These are phyloP conservation scores for Maccullochella peelii DNA, from an alignment of 2,113 vertebrate species.

Conservation along the genomic window DNA sequence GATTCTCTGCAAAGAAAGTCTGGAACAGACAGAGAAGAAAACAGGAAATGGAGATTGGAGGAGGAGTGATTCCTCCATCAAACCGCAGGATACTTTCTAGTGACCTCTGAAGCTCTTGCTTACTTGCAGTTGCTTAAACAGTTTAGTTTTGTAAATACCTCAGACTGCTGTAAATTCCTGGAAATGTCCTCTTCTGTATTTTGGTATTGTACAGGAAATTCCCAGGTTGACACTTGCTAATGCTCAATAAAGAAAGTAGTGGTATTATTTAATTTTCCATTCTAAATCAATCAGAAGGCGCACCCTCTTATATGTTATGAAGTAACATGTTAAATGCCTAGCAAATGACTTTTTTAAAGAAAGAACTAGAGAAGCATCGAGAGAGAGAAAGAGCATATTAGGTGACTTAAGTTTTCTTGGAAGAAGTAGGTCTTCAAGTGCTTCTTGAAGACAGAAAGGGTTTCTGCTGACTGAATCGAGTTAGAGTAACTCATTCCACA, in stretches of 20 bases:
- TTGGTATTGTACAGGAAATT: conserved; percentile 17
- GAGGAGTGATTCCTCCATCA: conserved; percentile 28
- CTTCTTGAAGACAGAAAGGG: no score
- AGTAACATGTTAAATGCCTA: no score
- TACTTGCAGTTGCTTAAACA: conserved; percentile 12
- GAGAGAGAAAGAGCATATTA: no score
- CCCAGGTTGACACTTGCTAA: neutral
- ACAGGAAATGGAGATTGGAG: conserved; percentile 37
- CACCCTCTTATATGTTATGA: no score
- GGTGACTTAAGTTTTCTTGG: no score
- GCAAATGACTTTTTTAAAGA: no score
- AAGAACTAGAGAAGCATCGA: no score
- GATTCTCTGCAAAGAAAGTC: conserved; percentile 5
- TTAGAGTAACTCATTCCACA: no score
- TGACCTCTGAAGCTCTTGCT: conserved; percentile 14
- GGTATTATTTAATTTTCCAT: neutral
- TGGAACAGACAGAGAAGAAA: neutral
- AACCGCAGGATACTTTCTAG: neutral
- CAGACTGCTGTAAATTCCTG: neutral
- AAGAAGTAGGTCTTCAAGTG: no score
- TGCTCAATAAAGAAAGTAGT: neutral
- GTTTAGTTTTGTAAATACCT: neutral
- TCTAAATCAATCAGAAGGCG: neutral
- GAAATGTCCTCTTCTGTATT: neutral
- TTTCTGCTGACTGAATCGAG: no score